A percentile compares a stretch with the other conserved stretches of the same genome.
Conservation (phyloP, 2,888 invertebrate species). For the Cristatella mucedo region DNA sequence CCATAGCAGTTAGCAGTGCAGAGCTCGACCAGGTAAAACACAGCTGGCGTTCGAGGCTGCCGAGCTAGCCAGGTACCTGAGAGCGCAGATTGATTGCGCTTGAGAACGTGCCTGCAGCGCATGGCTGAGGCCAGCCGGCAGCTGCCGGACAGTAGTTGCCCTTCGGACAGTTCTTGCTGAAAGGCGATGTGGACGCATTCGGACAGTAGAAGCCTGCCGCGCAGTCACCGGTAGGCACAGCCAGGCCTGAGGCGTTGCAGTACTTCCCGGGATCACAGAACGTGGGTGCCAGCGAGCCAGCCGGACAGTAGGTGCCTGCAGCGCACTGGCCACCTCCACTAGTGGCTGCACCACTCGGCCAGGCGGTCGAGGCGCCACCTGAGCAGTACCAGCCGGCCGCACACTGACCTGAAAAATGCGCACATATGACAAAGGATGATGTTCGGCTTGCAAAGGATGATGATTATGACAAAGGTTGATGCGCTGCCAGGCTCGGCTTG, state of each 20-base stretch:
- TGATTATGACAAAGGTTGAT: too few species aligned
- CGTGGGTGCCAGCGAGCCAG: conserved; percentile 20
- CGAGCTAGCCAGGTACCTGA: too few species aligned
- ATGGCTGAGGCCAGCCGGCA: conserved; percentile 21
- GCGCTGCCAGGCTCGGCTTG: too few species aligned
- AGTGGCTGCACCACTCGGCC: conserved; percentile 16
- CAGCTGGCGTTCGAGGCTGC: too few species aligned
- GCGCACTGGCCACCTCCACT: conserved; percentile 25
- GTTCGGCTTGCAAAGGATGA: too few species aligned
- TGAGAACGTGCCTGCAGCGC: conserved; percentile 30
- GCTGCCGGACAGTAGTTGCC: conserved; percentile 24
- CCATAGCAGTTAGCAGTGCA: too few species aligned
- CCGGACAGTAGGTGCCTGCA: conserved; percentile 27
- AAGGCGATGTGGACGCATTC: conserved; percentile 17
- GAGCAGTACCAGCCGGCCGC: conserved; percentile 25
- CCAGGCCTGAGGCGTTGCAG: conserved; percentile 23
- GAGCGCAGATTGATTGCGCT: conserved; percentile 13
- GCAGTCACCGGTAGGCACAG: conserved; percentile 20
- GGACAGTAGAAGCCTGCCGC: conserved; percentile 26
- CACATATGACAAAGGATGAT: too few species aligned
- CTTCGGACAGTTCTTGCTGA: conserved; percentile 18
- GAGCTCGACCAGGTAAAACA: too few species aligned
- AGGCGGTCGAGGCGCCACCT: conserved; percentile 15
- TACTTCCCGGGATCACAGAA: conserved; percentile 28
- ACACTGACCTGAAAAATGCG: conserved; percentile 19